Conservation (phyloP, 1,140 invertebrate genomes). For the Papilio helenus region DNA sequence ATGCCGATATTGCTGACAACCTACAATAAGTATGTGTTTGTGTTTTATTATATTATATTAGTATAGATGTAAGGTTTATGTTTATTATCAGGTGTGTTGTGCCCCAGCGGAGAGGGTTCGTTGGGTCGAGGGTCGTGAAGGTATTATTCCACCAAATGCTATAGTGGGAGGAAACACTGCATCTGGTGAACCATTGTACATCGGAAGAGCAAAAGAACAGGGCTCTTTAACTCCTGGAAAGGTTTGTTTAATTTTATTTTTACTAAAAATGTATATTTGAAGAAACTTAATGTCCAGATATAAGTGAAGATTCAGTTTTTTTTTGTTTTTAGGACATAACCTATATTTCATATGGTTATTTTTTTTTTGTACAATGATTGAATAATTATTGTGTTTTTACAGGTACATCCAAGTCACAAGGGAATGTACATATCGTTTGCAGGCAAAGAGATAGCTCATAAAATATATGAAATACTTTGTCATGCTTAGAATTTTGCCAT, state of each 20-base stretch:
- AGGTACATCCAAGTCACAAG: slow-evolving; percentile 88
- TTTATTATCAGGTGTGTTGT: slow-evolving; percentile 67
- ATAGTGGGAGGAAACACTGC: slow-evolving; percentile 84
- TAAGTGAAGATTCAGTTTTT: no score
- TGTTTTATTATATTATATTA: no score
- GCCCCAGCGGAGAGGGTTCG: slow-evolving; percentile 63
- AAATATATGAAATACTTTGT: slow-evolving; percentile 84
- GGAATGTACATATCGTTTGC: slow-evolving; percentile 88
- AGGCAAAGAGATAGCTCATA: slow-evolving; percentile 85
- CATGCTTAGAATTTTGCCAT: slow-evolving; percentile 48
- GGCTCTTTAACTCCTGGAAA: slow-evolving; percentile 89
- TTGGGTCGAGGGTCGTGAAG: slow-evolving; percentile 81
- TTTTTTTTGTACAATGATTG: not conserved
- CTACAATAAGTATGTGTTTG: no score
- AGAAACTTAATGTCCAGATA: no score
- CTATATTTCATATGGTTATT: not conserved
- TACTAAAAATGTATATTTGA: not conserved
- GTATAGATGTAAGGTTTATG: slow-evolving; percentile 17
- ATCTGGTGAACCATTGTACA: slow-evolving; percentile 86
- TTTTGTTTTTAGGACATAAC: no score
- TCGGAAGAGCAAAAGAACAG: slow-evolving; percentile 85
- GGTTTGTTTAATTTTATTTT: slow-evolving; percentile 66
- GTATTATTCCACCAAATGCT: slow-evolving; percentile 83
- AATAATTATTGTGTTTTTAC: slow-evolving; percentile 52
- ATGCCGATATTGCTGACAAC: no score